Evolutionary conservation across 2,888 invertebrate genomes (phyloP), one percentile per base, ranked within the genome.

Genomic region (Galeopsomyia nigrocyanea): DNA sequence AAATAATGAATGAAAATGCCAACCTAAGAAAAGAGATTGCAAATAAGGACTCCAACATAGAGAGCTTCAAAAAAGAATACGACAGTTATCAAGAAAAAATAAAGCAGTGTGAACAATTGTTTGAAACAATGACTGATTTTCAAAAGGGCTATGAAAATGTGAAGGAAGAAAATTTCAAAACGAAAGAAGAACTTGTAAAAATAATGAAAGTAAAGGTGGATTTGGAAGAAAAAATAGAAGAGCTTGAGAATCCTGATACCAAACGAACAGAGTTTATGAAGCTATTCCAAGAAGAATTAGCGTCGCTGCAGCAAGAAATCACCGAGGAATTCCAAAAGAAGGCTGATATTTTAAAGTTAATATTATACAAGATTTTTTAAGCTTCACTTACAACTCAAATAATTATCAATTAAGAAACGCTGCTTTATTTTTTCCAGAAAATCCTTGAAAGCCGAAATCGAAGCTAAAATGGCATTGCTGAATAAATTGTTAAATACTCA

Each of bases 341-440:
- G 49, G 49, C 49, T n/a, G 31, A 62, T 26, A 50, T 58, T n/a
- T 57, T 76, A 21, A 47, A 74, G 75, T 75, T 70, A 50, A n/a
- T 68, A 39, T 56, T 50, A n/a, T n/a, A 26, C 5, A 19, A 31
- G 16, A 21, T 56, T 60, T 56, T 60, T 56, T 31, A 58, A 17
- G 1, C 49, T 39, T 47, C n/a, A 3, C 10, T 53, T 67, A 53
- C 21, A 58, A 47, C 17, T 47, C 39, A 55, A 57, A 49, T 65
- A 22, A 62, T 57, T 19, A 55, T 0, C 47, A 31, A 50, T n/a
- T 50, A 9, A 19, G 47, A 31, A 47, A 19, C 19, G 63, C 31
- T 3, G 13, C 58, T 22, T 60, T 19, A 53, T 64, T 64, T 16
- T 60, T 1, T 19, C 13, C n/a, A 78, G 78, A 26, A 5, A 26